phyloP scores from a whole-genome alignment of 2,113 vertebrate genomes.

The Pseudolaguvia tuberculata region DNA sequence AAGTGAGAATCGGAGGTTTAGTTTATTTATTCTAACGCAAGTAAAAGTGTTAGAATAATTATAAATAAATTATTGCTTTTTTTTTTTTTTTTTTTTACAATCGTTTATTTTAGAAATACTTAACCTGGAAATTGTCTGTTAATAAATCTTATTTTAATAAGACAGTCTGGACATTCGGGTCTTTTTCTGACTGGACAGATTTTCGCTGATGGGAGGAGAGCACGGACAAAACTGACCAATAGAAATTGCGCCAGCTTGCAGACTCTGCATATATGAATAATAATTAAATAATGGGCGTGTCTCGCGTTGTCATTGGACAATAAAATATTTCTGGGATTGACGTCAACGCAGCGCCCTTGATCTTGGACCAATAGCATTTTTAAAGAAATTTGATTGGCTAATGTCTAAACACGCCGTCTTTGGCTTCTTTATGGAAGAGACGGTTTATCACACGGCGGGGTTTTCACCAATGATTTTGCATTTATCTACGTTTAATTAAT shows the following conservation, averaged over 20 bases:
- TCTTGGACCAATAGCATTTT: constrained; percentile 21
- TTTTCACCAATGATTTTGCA: neutral
- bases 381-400: constrained; percentile 28
- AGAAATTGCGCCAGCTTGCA: neutral
- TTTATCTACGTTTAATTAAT: neutral
- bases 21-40: neutral
- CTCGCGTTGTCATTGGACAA: constrained; percentile 40
- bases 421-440: neutral
- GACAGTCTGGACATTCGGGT: neutral
- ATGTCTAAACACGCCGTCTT: neutral
- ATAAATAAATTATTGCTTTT: too few species aligned
- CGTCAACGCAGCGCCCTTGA: constrained; percentile 21
- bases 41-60: neutral
- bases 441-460: neutral
- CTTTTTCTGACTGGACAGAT: neutral
- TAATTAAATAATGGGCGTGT: constrained; percentile 31
- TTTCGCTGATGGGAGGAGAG: constrained; percentile 3
- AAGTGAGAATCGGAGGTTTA: neutral
- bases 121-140: neutral
- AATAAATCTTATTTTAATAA: constrained; percentile 32
- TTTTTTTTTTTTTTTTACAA: neutral
- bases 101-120: neutral
- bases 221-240: constrained; percentile 30
- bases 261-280: constrained; percentile 24
- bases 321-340: neutral